phyloP scores from a whole-genome alignment of 2,113 vertebrate genomes.

The Heterotilapia buettikoferi region DNA sequence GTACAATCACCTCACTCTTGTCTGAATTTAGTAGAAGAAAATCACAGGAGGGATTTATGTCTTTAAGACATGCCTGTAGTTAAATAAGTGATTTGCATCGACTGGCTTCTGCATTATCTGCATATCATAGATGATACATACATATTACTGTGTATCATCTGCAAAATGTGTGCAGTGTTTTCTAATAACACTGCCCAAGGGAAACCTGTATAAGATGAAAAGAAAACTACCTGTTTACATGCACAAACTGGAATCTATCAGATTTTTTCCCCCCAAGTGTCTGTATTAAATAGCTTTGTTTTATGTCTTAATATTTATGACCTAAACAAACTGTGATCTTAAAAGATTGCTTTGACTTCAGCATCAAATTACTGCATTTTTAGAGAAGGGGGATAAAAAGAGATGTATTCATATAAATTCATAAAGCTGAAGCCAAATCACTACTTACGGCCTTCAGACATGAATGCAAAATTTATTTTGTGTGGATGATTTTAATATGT shows the following conservation, averaged over 20 bases:
- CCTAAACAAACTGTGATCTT: background rate
- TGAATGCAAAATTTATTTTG: background rate
- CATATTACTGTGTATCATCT: background rate
- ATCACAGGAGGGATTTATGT: background rate
- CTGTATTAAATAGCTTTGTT: background rate
- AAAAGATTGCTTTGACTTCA: background rate
- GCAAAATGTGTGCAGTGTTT: background rate
- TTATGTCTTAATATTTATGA: background rate
- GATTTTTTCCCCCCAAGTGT: fast-evolving
- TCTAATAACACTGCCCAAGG: background rate
- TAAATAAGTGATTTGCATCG: background rate
- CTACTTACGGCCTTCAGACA: background rate
- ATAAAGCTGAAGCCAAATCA: background rate
- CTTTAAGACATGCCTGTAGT: background rate
- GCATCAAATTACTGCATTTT: background rate
- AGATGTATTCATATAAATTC: background rate
- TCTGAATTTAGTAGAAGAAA: background rate
- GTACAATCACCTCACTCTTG: background rate
- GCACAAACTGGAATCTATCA: background rate
- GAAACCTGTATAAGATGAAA: background rate
- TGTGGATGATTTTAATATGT: background rate
- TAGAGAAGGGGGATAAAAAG: background rate
- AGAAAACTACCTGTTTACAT: background rate
- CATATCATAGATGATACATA: background rate
- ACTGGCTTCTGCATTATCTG: background rate